Evolutionary conservation across 2,797 vertebrate genomes (phyloP).

Genomic region (Morus bassanus): DNA sequence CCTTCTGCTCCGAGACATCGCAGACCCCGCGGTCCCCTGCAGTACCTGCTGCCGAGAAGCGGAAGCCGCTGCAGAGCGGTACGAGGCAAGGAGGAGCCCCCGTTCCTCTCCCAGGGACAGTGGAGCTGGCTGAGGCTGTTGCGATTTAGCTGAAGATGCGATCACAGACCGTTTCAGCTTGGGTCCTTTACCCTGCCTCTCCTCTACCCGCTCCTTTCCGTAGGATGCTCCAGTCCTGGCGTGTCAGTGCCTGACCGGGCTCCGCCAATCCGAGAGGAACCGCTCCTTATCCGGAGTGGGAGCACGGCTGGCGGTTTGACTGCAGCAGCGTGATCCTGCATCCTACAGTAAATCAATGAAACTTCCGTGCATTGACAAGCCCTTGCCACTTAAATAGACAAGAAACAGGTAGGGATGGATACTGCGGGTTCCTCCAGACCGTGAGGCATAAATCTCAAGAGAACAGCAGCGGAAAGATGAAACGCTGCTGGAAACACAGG

Average conservation of each 20-base stretch:
- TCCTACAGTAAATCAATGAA: conserved; percentile 25
- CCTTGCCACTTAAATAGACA: conserved; percentile 2
- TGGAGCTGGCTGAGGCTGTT: neutral
- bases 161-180: accelerated
- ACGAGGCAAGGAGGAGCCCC: neutral
- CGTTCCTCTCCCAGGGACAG: accelerated
- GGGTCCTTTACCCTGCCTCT: accelerated
- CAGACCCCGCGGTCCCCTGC: accelerated
- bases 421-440: neutral
- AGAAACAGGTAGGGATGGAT: conserved; percentile 10
- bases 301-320: neutral
- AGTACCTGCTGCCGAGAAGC: neutral
- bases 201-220: accelerated
- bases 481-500: conserved; percentile 1
- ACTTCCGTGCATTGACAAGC: conserved; percentile 5
- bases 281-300: accelerated
- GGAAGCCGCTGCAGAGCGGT: accelerated
- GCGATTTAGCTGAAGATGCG: accelerated
- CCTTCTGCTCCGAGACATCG: neutral
- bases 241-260: accelerated
- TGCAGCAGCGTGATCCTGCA: neutral
- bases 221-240: accelerated
- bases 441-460: conserved; percentile 4
- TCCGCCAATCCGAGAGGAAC: neutral
- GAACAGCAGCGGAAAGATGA: neutral